These are phyloP conservation scores for Boloria selene DNA, from an alignment of 2,888 invertebrate genomes.

Conservation along the genomic window DNA sequence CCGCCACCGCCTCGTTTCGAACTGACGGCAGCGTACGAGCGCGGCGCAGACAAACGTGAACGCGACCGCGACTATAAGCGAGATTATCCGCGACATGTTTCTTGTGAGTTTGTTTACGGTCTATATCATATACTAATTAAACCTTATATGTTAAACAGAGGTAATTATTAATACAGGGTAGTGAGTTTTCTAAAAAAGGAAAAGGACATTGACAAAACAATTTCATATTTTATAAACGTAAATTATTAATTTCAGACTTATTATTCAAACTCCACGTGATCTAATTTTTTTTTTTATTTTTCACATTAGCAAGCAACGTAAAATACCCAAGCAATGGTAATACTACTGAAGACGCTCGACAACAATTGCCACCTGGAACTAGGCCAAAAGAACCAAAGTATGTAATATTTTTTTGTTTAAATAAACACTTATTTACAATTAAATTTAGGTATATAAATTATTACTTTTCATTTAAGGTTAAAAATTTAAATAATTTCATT, in stretches of 20 bases:
- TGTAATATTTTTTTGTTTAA: conserved; percentile 12
- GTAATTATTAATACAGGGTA: no score
- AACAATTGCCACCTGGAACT: conserved; percentile 74
- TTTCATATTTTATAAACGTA: background rate
- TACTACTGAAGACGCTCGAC: conserved; percentile 68
- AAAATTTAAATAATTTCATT: no score
- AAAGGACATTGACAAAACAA: no score
- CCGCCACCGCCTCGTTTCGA: conserved; percentile 83
- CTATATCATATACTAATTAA: no score
- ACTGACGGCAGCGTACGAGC: conserved; percentile 68
- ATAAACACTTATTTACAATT: background rate
- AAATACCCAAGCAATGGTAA: conserved; percentile 75
- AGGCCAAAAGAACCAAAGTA: conserved; percentile 75
- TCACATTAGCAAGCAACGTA: conserved; percentile 62
- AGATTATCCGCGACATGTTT: conserved; percentile 71
- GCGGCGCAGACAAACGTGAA: conserved; percentile 68
- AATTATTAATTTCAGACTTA: no score
- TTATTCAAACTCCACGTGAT: background rate
- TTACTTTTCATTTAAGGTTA: no score
- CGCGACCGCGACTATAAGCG: conserved; percentile 77
- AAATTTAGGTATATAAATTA: background rate
- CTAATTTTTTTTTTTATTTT: background rate
- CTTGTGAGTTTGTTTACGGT: conserved; percentile 60
- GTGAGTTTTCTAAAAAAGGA: no score
- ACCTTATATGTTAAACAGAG: no score